phyloP scores from a whole-genome alignment of 1,140 invertebrate species.

The Colletes latitarsis region DNA sequence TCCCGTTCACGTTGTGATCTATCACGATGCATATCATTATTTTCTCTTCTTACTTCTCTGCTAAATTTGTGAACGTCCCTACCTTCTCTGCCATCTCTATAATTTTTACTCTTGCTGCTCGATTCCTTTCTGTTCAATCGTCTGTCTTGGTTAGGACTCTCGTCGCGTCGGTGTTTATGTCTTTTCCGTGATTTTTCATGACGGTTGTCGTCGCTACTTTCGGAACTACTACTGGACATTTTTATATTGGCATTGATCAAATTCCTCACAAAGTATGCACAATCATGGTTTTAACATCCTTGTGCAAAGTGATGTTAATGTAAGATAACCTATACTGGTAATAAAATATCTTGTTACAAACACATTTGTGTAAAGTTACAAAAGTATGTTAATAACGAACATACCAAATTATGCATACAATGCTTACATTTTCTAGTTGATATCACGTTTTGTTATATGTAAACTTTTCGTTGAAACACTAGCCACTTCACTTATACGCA shows the following conservation, averaged over 20 bases:
- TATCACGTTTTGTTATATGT: background rate
- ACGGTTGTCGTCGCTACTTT: slow-evolving; percentile 45
- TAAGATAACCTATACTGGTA: slow-evolving; percentile 21
- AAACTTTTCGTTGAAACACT: background rate
- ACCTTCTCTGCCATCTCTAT: slow-evolving; percentile 44
- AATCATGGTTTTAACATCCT: background rate
- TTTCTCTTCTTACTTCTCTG: slow-evolving; percentile 50
- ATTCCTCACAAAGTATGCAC: background rate
- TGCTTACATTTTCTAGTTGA: slow-evolving; percentile 4
- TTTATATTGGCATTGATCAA: background rate
- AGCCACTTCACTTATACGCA: background rate
- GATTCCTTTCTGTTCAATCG: slow-evolving; percentile 37
- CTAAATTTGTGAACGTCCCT: slow-evolving; percentile 53
- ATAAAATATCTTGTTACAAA: slow-evolving; percentile 1
- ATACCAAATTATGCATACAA: background rate
- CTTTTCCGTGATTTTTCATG: slow-evolving; percentile 29
- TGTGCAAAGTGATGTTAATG: background rate
- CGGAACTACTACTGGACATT: slow-evolving; percentile 40
- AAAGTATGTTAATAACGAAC: too few species aligned
- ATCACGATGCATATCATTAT: slow-evolving; percentile 57
- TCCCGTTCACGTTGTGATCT: slow-evolving; percentile 64
- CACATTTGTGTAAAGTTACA: background rate
- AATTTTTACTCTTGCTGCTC: slow-evolving; percentile 34
- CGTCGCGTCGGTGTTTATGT: slow-evolving; percentile 40
- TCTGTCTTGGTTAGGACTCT: slow-evolving; percentile 37